phyloP scores from a whole-genome alignment of 2,888 invertebrate genomes.

The Aspidiotus rigidus region DNA sequence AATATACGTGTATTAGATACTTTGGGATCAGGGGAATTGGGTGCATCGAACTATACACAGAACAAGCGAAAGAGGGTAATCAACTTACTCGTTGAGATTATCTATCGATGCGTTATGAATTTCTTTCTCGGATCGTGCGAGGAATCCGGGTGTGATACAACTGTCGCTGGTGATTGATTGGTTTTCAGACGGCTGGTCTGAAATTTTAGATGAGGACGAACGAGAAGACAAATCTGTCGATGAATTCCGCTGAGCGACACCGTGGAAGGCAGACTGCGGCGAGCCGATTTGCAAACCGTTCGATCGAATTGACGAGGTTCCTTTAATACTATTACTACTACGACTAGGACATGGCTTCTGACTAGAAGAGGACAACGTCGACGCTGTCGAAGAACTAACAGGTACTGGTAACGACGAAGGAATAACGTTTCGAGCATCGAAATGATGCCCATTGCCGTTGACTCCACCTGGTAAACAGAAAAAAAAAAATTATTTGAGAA shows the following conservation, averaged over 20 bases:
- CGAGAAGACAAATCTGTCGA: no score
- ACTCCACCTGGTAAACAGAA: constrained; percentile 15
- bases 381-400: background rate
- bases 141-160: no score
- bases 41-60: no score
- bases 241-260: constrained; percentile 9
- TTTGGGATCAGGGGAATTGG: no score
- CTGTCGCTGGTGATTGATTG: no score
- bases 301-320: background rate
- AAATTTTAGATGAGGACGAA: no score
- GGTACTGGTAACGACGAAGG: constrained; percentile 19
- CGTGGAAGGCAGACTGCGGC: constrained; percentile 1
- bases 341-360: constrained; percentile 20
- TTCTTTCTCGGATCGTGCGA: no score
- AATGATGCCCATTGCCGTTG: background rate
- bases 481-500: background rate
- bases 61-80: no score
- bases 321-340: constrained; percentile 1
- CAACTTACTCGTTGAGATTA: no score
- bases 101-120: no score
- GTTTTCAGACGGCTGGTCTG: no score
- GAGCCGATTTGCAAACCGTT: constrained; percentile 4
- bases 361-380: constrained; percentile 19
- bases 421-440: background rate
- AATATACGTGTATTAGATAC: no score